phyloP scores from a whole-genome alignment of 1,140 invertebrate species.

The Drosophila micromelanica region DNA sequence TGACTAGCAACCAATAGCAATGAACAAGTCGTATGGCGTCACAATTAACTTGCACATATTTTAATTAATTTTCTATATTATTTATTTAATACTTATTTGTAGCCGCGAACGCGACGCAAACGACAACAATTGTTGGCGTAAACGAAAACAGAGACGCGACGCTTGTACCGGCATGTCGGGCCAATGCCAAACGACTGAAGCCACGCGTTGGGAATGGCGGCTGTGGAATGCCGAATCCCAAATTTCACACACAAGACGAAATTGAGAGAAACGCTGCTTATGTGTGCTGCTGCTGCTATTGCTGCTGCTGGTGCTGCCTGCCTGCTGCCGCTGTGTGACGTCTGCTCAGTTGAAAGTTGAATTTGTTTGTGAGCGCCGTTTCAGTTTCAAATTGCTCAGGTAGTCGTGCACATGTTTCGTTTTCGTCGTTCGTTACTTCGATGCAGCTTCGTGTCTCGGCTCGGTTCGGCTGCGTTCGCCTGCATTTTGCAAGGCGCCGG shows the following conservation, averaged over 20 bases:
- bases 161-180: constrained; percentile 73
- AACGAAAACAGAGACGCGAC: constrained; percentile 34
- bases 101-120: constrained; percentile 33
- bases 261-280: constrained; percentile 20
- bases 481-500: constrained; percentile 61
- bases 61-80: constrained; percentile 1
- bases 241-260: constrained; percentile 43
- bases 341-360: constrained; percentile 69
- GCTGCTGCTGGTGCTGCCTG: constrained; percentile 12
- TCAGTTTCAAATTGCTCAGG: constrained; percentile 32
- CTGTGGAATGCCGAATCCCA: constrained; percentile 60
- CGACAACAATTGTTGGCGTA: constrained; percentile 28
- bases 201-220: constrained; percentile 29
- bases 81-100: constrained; percentile 31
- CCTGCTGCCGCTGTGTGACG: constrained; percentile 41
- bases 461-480: constrained; percentile 48
- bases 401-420: constrained; percentile 43
- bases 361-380: constrained; percentile 68
- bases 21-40: constrained; percentile 2
- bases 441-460: constrained; percentile 11
- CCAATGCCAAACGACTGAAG: constrained; percentile 70
- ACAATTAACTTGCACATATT: constrained; percentile 29
- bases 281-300: constrained; percentile 17
- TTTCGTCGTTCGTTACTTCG: constrained; percentile 15
- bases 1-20: constrained; percentile 19